A percentile compares a stretch with the other conserved stretches of the same genome.
Conservation (phyloP, 2,113 vertebrate species). For the Lampris incognitus region DNA sequence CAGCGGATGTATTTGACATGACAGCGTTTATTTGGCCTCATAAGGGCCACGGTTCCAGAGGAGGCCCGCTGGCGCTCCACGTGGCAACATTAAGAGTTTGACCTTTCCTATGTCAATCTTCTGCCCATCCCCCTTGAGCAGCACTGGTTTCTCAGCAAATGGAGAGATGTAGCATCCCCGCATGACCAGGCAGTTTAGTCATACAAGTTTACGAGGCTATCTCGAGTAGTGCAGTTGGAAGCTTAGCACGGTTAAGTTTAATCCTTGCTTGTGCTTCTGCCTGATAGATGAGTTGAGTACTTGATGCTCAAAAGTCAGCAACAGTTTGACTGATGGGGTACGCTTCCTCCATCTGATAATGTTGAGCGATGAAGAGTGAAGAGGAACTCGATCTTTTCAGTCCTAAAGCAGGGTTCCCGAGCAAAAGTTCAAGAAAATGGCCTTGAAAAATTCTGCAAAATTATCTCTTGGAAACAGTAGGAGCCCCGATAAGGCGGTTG, state of each 20-base stretch:
- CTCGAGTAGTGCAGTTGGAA: slow-evolving; percentile 11
- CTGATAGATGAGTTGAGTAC: slow-evolving; percentile 17
- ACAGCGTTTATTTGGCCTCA: slow-evolving; percentile 48
- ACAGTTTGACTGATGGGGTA: slow-evolving; percentile 50
- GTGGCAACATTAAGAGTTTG: slow-evolving; percentile 68
- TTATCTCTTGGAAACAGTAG: too few relatives aligned
- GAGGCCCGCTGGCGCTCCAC: slow-evolving; percentile 44
- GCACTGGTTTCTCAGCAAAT: slow-evolving; percentile 43
- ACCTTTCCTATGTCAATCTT: slow-evolving; percentile 57
- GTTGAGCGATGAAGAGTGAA: slow-evolving; percentile 56
- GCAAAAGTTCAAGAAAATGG: too few relatives aligned
- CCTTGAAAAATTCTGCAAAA: too few relatives aligned
- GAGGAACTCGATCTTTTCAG: slow-evolving; percentile 6
- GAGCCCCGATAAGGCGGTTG: too few relatives aligned
- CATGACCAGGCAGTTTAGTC: slow-evolving; percentile 27
- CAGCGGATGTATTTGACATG: slow-evolving; percentile 51
- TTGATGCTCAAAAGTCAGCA: slow-evolving; percentile 2
- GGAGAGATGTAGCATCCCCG: slow-evolving; percentile 12
- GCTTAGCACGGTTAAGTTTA: slow-evolving; percentile 1
- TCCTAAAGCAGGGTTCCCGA: not conserved
- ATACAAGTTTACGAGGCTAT: slow-evolving; percentile 24
- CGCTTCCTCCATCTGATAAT: slow-evolving; percentile 56
- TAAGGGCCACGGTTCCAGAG: slow-evolving; percentile 26
- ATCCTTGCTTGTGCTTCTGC: slow-evolving; percentile 16
- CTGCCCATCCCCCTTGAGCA: slow-evolving; percentile 42